phyloP scores from a whole-genome alignment of 2,797 vertebrate species.

The Sphenodon punctatus region DNA sequence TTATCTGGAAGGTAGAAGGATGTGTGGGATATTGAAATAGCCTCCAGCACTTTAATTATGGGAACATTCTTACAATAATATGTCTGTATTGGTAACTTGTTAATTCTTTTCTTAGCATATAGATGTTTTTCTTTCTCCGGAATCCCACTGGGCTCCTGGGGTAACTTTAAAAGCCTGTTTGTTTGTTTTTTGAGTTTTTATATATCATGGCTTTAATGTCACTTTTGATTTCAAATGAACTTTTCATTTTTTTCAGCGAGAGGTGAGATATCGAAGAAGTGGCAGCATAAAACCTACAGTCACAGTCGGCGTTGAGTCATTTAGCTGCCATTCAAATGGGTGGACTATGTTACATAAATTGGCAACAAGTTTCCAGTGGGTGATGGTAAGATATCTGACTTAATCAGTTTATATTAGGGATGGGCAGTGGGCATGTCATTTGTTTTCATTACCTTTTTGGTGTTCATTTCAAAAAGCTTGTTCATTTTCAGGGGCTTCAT shows the following conservation, averaged over 20 bases:
- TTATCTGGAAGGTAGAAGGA: neutral
- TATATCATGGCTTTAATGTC: neutral
- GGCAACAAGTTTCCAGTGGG: constrained; percentile 78
- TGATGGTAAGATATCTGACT: constrained; percentile 61
- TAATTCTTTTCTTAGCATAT: neutral
- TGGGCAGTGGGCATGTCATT: no score
- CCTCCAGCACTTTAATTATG: constrained; percentile 28
- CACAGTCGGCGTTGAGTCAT: neutral
- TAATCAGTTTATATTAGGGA: no score
- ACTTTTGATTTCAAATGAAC: constrained; percentile 7
- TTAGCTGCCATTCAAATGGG: constrained; percentile 61
- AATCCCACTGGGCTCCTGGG: neutral
- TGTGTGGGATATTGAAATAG: constrained; percentile 27
- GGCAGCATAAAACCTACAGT: neutral
- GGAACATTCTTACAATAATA: neutral
- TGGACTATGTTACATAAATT: constrained; percentile 70
- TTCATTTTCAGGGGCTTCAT: no score
- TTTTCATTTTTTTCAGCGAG: constrained; percentile 56
- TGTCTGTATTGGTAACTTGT: neutral
- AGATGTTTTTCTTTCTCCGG: neutral
- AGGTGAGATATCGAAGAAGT: constrained; percentile 31
- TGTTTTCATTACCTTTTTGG: no score
- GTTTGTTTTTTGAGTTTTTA: neutral
- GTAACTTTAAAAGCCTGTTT: neutral
- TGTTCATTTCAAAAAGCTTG: no score